phyloP scores from a whole-genome alignment of 1,140 invertebrate genomes.

The Drosophila suzukii region DNA sequence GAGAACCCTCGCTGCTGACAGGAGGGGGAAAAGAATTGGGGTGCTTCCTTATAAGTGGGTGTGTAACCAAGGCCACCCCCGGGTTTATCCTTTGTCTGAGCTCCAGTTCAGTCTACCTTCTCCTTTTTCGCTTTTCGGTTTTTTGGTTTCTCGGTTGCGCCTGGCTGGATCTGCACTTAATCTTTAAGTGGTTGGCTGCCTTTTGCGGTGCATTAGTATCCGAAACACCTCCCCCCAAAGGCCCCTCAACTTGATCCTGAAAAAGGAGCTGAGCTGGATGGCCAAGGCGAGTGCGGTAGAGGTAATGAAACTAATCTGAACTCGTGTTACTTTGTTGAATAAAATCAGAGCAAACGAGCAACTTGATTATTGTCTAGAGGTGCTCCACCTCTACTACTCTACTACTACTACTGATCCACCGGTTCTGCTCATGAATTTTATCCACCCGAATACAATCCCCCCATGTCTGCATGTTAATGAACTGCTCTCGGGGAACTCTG shows the following conservation, averaged over 20 bases:
- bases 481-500: constrained; percentile 46
- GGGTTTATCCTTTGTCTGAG: constrained; percentile 64
- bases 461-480: constrained; percentile 73
- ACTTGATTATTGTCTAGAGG: constrained; percentile 75
- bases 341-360: constrained; percentile 67
- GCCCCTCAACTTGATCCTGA: constrained; percentile 31
- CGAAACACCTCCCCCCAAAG: constrained; percentile 1
- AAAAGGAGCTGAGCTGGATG: neutral
- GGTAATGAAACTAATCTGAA: constrained; percentile 67
- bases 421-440: constrained; percentile 2
- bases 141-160: constrained; percentile 57
- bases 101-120: constrained; percentile 7
- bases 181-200: constrained; percentile 80
- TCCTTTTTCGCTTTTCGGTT: constrained; percentile 14
- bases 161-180: constrained; percentile 78
- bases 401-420: neutral
- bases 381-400: constrained; percentile 3
- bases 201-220: constrained; percentile 72
- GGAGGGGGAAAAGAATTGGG: neutral
- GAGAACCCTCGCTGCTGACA: constrained; percentile 46
- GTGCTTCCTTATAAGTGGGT: neutral
- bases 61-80: constrained; percentile 15
- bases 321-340: constrained; percentile 74
- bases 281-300: neutral
- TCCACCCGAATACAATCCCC: neutral